Conservation (phyloP, 2,888 invertebrate genomes). For the Carabus problematicus region DNA sequence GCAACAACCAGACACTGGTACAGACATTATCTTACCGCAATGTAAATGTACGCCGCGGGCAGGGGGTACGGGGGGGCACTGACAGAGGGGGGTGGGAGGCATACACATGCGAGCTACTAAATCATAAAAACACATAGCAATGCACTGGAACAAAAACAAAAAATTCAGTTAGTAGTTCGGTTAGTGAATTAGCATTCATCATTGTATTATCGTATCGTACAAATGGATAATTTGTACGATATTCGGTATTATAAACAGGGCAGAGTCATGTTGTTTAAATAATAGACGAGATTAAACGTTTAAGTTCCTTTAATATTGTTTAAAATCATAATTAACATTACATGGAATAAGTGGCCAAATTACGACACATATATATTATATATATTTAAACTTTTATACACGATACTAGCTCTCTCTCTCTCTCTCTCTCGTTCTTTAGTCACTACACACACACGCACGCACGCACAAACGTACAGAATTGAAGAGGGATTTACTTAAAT, state of each 20-base stretch:
- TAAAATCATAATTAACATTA: slow-evolving; percentile 42
- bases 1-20: slow-evolving; percentile 50
- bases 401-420: slow-evolving; percentile 38
- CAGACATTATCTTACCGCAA: background rate
- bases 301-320: slow-evolving; percentile 42
- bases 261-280: slow-evolving; percentile 34
- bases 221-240: too few species aligned
- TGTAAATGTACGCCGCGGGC: background rate
- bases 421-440: slow-evolving; percentile 13
- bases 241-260: too few species aligned
- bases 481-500: background rate
- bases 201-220: too few species aligned
- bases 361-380: slow-evolving; percentile 42
- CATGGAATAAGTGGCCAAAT: slow-evolving; percentile 41
- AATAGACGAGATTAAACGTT: slow-evolving; percentile 39
- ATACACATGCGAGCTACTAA: slow-evolving; percentile 11
- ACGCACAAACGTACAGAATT: too few species aligned
- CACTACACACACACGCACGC: too few species aligned
- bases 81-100: slow-evolving; percentile 21
- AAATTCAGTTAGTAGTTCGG: background rate
- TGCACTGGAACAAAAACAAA: slow-evolving; percentile 6
- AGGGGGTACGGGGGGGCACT: background rate
- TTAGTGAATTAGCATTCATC: slow-evolving; percentile 15
- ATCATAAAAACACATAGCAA: background rate
- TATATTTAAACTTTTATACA: slow-evolving; percentile 40